These are phyloP conservation scores for Petromus typicus DNA, from an alignment of 2,113 vertebrate genomes.

Conservation along the genomic window DNA sequence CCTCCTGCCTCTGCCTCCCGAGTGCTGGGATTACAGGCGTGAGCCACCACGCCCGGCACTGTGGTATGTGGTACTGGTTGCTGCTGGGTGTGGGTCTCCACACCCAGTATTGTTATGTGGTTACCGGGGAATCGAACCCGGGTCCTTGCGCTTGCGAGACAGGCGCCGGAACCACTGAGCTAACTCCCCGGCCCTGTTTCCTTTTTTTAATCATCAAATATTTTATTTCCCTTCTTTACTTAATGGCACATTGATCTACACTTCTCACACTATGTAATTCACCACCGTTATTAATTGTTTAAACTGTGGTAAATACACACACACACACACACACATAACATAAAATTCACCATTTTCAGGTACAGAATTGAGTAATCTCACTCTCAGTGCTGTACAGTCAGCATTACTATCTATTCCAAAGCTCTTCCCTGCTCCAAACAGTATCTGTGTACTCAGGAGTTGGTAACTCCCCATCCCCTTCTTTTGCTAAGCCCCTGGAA, in stretches of 20 bases:
- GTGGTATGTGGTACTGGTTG: no score
- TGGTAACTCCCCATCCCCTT: neutral
- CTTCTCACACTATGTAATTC: neutral
- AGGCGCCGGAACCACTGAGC: no score
- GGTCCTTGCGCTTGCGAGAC: no score
- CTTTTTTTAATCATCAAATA: no score
- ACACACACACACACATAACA: neutral
- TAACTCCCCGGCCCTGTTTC: rapidly evolving
- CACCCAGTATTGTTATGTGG: no score
- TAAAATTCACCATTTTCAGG: constrained; percentile 7
- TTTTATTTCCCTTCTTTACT: neutral
- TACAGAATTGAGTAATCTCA: neutral
- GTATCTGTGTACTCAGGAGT: neutral
- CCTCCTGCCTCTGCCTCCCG: no score
- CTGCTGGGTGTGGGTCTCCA: no score
- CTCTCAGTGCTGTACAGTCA: neutral
- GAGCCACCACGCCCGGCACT: no score
- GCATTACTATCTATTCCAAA: neutral
- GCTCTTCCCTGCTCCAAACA: neutral
- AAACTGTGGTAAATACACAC: neutral
- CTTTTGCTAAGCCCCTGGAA: neutral
- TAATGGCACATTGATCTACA: neutral
- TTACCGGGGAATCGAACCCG: no score
- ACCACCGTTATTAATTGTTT: neutral
- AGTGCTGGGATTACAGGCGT: no score